Conservation (phyloP, 2,113 vertebrate species). For the Suricata suricatta region DNA sequence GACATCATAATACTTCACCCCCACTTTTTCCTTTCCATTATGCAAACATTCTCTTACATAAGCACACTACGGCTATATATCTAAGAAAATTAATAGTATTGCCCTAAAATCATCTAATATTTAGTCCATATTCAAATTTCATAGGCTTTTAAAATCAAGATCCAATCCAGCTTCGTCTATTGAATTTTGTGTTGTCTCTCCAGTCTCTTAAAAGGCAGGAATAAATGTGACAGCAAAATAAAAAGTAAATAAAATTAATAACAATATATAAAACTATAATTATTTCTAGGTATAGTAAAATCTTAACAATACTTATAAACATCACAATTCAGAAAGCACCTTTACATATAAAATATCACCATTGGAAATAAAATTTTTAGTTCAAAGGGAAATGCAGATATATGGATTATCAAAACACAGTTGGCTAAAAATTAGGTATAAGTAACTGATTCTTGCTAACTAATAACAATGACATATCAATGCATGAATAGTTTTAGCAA, state of each 20-base stretch:
- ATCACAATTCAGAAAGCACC: neutral
- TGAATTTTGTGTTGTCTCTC: neutral
- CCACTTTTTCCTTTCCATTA: neutral
- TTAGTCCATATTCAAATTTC: constrained; percentile 24
- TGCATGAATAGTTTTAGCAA: neutral
- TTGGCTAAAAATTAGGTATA: neutral
- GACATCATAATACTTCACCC: neutral
- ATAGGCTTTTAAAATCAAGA: neutral
- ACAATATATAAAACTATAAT: neutral
- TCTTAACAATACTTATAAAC: neutral
- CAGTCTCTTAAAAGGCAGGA: constrained; percentile 2
- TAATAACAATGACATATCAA: neutral
- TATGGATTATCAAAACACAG: constrained; percentile 19
- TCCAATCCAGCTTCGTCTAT: neutral
- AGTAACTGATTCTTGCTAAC: neutral
- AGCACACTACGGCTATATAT: neutral
- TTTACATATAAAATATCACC: neutral
- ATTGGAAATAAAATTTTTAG: constrained; percentile 12
- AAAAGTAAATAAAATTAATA: constrained; percentile 7
- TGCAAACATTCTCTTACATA: neutral
- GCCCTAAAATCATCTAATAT: constrained; percentile 11
- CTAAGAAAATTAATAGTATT: neutral
- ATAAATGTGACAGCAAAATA: neutral
- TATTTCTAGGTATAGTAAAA: constrained; percentile 1
- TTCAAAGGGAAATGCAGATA: neutral